Percentiles rank a stretch among this genome's conserved stretches.
These are phyloP conservation scores for Buceros bicornis DNA, from an alignment of 2,797 vertebrate genomes.

Conservation along the genomic window DNA sequence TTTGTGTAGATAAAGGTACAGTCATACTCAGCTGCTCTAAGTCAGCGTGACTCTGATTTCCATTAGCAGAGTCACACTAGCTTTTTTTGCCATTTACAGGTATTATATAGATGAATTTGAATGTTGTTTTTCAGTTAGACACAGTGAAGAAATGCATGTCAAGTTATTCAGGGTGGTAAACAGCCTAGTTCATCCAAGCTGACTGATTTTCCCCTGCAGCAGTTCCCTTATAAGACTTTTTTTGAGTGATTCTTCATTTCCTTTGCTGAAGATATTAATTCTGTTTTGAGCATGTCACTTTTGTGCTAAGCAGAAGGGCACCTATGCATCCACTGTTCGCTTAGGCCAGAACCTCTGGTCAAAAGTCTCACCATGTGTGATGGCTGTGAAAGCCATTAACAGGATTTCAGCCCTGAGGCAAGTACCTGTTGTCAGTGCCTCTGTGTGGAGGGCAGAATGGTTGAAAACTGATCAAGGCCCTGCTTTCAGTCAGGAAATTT, in stretches of 20 bases:
- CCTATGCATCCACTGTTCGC: conserved; percentile 24
- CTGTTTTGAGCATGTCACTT: conserved; percentile 47
- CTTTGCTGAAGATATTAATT: conserved; percentile 60
- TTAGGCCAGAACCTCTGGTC: conserved; percentile 31
- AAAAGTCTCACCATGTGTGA: neutral
- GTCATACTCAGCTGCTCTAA: neutral
- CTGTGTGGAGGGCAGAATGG: neutral
- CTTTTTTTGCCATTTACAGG: conserved; percentile 57
- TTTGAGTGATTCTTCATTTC: conserved; percentile 68
- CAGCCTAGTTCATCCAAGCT: conserved; percentile 55
- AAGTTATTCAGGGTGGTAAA: conserved; percentile 40
- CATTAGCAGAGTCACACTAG: neutral
- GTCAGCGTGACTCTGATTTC: neutral
- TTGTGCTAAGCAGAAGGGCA: conserved; percentile 35
- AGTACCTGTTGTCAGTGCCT: conserved; percentile 14
- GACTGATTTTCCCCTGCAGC: conserved; percentile 63
- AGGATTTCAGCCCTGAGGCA: neutral
- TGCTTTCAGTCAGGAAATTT: neutral
- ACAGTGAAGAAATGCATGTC: conserved; percentile 52
- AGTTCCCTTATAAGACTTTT: conserved; percentile 51
- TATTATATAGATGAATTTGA: conserved; percentile 18
- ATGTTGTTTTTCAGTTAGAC: conserved; percentile 57
- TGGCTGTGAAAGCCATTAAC: conserved; percentile 38
- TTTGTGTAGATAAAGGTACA: neutral
- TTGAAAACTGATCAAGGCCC: conserved; percentile 4